Evolutionary conservation across 2,797 vertebrate genomes (phyloP).

Genomic region (Lophius americanus): DNA sequence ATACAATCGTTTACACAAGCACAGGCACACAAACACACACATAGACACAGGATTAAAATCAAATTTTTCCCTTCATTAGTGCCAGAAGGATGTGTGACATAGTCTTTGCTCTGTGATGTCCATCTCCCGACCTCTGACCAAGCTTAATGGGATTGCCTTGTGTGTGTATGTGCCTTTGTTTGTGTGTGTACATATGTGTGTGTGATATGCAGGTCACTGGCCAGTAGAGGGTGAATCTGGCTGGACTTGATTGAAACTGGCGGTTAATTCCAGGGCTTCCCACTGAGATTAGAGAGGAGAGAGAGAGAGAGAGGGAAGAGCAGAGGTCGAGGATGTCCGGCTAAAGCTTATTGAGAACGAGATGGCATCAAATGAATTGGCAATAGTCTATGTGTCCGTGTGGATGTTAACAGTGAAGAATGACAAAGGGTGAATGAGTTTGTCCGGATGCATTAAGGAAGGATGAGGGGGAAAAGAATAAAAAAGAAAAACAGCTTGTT

Average conservation of each 20-base stretch:
- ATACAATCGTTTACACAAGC: conserved; percentile 12
- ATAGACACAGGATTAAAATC: conserved; percentile 51
- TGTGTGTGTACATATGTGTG: conserved; percentile 14
- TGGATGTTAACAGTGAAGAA: conserved; percentile 18
- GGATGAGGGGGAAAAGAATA: neutral
- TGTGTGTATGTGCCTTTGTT: conserved; percentile 15
- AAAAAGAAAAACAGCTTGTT: neutral
- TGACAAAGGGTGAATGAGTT: conserved; percentile 6
- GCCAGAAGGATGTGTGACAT: conserved; percentile 54
- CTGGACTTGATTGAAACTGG: conserved; percentile 80
- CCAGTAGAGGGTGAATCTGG: conserved; percentile 69
- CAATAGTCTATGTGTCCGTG: conserved; percentile 37
- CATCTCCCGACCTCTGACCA: conserved; percentile 54
- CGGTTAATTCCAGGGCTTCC: conserved; percentile 76
- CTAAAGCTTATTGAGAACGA: conserved; percentile 44
- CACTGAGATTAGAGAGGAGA: conserved; percentile 67
- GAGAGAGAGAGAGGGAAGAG: conserved; percentile 21
- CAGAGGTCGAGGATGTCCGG: conserved; percentile 8
- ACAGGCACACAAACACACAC: neutral
- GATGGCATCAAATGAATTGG: conserved; percentile 51
- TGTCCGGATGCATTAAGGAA: conserved; percentile 1
- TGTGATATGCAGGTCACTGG: conserved; percentile 65
- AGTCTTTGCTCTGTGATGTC: conserved; percentile 35
- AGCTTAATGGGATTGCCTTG: conserved; percentile 41
- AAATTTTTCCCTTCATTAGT: conserved; percentile 53